Percentiles rank a stretch among this genome's conserved stretches.
phyloP scores from a whole-genome alignment of 1,140 invertebrate genomes.

The Pseudobourletiella spinata region DNA sequence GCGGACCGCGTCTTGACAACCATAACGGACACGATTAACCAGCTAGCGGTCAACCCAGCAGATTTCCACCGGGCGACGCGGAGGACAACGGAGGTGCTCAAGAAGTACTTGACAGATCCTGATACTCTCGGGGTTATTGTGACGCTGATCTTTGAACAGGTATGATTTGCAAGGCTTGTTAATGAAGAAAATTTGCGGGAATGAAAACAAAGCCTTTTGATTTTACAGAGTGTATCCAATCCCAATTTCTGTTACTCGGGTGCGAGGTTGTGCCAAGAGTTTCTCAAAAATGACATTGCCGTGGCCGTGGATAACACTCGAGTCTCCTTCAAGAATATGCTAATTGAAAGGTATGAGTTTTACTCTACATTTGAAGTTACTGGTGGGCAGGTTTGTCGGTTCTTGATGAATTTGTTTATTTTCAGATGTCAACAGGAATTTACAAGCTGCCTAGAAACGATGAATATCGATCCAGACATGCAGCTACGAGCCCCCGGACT shows the following conservation, averaged over 20 bases:
- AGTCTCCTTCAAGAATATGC: slow-evolving; percentile 10
- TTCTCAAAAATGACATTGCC: slow-evolving; percentile 19
- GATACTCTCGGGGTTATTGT: slow-evolving; percentile 31
- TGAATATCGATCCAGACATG: neutral
- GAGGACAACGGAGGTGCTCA: slow-evolving; percentile 14
- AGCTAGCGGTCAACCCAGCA: slow-evolving; percentile 19
- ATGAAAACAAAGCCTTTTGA: neutral
- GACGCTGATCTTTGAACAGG: slow-evolving; percentile 29
- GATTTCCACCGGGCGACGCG: slow-evolving; percentile 18
- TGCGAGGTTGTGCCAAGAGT: slow-evolving; percentile 21
- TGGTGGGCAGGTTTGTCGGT: too few species aligned
- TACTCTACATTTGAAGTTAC: too few species aligned
- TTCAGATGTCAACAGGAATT: slow-evolving; percentile 22
- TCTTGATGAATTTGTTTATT: neutral
- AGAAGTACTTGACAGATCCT: slow-evolving; percentile 15
- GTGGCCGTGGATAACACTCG: slow-evolving; percentile 1
- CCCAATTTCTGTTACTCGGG: slow-evolving; percentile 30
- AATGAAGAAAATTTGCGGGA: slow-evolving; percentile 3
- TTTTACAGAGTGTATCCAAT: slow-evolving; percentile 24
- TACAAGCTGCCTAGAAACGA: slow-evolving; percentile 10
- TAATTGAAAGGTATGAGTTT: slow-evolving; percentile 14
- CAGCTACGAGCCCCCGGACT: slow-evolving; percentile 10
- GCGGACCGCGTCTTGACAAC: slow-evolving; percentile 15
- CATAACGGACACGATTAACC: slow-evolving; percentile 24
- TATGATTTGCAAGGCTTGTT: neutral